Base-by-base conservation (phyloP, 2,113 vertebrate species). In the Psilopogon haemacephalus region DNA sequence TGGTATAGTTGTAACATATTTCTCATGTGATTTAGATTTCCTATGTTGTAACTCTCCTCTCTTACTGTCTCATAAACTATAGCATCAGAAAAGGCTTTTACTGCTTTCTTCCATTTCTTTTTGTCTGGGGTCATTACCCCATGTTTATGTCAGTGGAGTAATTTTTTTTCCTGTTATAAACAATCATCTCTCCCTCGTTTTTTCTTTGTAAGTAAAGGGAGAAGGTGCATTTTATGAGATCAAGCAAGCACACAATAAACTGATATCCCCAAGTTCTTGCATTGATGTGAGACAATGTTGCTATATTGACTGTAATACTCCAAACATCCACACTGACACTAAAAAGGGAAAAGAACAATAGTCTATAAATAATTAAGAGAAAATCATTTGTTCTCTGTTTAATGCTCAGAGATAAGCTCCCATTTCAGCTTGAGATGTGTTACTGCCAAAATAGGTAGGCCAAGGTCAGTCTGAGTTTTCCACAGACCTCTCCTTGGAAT, bases 321-420 rank as follows among this genome's bases (percentile, higher is more conserved):
- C 62, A 42, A 92, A 84, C 77, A 93, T 81, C 55, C 32, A 83
- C 52, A 38, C 24, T 77, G 64, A 90, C 80, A 77, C 77, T 71
- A 74, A 69, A 92, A 94, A 88, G 44, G 32, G 87, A 68, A 79
- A 88, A 73, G 79, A 75, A 87, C 85, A 94, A 50, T 38, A 37
- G 37, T 71, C 58, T 84, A 90, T 96, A 94, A 96, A 96, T 96
- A 97, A 95, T 96, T 95, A 91, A 96, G 92, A 11, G 33, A 75
- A 89, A 91, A 89, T 85, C 68, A 80, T 96, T 94, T 93, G 78
- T 95, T 91, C 76, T 70, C 60, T 88, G 62, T 88, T 92, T 74
- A 93, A 77, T 75, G 38, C 83, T 74, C 30, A 32, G 71, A 96
- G 85, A 85, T 77, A 91, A 94, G 94, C 68, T 96, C 46, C 40